Base-by-base conservation (phyloP, 2,888 invertebrate species). In the Cepaea hortensis region DNA sequence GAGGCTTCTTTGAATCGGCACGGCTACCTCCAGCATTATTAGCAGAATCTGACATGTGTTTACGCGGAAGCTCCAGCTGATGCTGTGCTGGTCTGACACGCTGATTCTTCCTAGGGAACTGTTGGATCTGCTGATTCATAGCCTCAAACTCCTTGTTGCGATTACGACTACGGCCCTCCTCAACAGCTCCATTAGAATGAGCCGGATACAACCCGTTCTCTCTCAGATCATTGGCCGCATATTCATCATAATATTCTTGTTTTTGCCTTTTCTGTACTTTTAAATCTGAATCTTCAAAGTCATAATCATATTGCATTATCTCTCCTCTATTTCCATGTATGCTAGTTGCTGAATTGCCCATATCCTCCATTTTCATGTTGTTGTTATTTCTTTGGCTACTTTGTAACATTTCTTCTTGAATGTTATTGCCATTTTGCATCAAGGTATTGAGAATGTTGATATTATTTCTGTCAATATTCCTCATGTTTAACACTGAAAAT, bases 131-230 rank as follows among this genome's bases (percentile, higher is more conserved):
- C 76, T 89, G 79, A 83, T 89, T 91, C 86, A 89, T 90, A 65
- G 88, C 89, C 87, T 91, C 89, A 90, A 92, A 92, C 2, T 90
- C 88, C 79, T 91, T 91, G 88, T 92, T 91, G 65, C 92, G 88
- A 88, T 92, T 92, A n/a, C 92, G 89, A 88, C 89, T 90, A 77
- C 88, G 87, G 11, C 85, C 86, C 7, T 70, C 48, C 23, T 84
- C 87, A 55, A 13, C 20, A 50, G 50, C 1, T 0, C 61, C 75
- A 13, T 68, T 68, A 23, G 65, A 20, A 3, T 55, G 23, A 20
- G 76, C 62, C 13, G 35, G 65, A 72, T 80, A 87, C 72, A 76
- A 23, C 5, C 84, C 85, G 9, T 87, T 81, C 75, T 85, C 86
- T 85, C 88, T 84, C 68, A 85, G 83, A 55, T 86, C 87, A 65